Evolutionary conservation across 2,888 invertebrate genomes (phyloP).

Genomic region (Acleris cristana): DNA sequence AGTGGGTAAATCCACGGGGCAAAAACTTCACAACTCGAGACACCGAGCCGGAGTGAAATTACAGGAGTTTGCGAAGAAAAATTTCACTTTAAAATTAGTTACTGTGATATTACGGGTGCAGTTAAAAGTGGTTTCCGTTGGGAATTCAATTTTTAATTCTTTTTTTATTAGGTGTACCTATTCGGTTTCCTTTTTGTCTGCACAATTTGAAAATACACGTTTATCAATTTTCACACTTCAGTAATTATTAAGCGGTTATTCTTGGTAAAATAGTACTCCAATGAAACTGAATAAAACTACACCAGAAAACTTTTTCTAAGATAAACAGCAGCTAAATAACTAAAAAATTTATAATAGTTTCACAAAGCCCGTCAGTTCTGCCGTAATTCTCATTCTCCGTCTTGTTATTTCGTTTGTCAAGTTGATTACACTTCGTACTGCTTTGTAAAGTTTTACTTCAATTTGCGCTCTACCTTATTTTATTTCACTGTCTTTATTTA

Average conservation of each 20-base stretch:
- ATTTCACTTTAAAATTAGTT: constrained; percentile 38
- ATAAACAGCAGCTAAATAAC: constrained; percentile 9
- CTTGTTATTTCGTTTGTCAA: constrained; percentile 36
- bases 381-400: constrained; percentile 26
- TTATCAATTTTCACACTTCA: no score
- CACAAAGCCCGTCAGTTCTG: constrained; percentile 25
- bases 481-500: constrained; percentile 2
- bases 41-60: constrained; percentile 34
- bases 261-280: neutral
- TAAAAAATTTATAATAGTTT: constrained; percentile 25
- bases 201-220: no score
- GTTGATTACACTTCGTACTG: constrained; percentile 32
- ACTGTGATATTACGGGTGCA: constrained; percentile 34
- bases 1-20: constrained; percentile 26
- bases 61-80: constrained; percentile 34
- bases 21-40: constrained; percentile 35
- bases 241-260: neutral
- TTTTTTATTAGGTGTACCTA: no score
- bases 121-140: constrained; percentile 28
- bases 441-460: constrained; percentile 29
- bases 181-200: no score
- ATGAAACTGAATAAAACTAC: neutral
- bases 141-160: constrained; percentile 27
- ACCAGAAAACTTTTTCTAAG: neutral
- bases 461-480: constrained; percentile 18